These are phyloP conservation scores for Vipera ursinii DNA, from an alignment of 2,797 vertebrate genomes.

Conservation along the genomic window DNA sequence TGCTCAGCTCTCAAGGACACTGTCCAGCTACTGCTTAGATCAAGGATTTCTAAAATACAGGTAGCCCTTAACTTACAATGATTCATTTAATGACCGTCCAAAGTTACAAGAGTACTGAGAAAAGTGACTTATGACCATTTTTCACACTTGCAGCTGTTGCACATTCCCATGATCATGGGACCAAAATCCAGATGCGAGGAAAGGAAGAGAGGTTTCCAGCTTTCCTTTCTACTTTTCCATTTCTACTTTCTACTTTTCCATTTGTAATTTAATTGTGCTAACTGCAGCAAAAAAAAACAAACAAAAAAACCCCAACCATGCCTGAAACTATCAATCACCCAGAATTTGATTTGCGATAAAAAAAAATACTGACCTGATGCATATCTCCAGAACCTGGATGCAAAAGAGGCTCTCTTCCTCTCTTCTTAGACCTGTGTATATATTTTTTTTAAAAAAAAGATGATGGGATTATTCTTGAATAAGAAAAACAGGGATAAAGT, in stretches of 20 bases:
- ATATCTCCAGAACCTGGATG: neutral
- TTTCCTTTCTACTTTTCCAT: neutral
- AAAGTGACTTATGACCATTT: neutral
- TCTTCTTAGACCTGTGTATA: neutral
- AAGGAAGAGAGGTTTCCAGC: neutral
- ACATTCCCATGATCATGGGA: neutral
- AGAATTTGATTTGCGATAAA: neutral
- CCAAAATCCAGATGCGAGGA: neutral
- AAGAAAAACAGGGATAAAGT: slow-evolving; percentile 46
- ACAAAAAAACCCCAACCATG: neutral
- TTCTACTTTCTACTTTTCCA: neutral
- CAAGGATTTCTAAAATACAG: neutral
- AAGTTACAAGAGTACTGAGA: neutral
- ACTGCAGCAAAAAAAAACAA: neutral
- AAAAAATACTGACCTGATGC: neutral
- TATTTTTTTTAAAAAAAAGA: neutral
- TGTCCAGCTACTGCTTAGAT: neutral
- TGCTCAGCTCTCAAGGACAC: neutral
- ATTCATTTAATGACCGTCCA: neutral
- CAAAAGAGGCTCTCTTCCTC: neutral
- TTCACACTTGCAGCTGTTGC: neutral
- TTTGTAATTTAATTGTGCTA: neutral
- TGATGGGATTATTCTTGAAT: slow-evolving; percentile 5
- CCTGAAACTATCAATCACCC: neutral
- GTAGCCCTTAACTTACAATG: neutral